Conservation (phyloP, 2,888 invertebrate genomes). For the Maniola hyperantus region DNA sequence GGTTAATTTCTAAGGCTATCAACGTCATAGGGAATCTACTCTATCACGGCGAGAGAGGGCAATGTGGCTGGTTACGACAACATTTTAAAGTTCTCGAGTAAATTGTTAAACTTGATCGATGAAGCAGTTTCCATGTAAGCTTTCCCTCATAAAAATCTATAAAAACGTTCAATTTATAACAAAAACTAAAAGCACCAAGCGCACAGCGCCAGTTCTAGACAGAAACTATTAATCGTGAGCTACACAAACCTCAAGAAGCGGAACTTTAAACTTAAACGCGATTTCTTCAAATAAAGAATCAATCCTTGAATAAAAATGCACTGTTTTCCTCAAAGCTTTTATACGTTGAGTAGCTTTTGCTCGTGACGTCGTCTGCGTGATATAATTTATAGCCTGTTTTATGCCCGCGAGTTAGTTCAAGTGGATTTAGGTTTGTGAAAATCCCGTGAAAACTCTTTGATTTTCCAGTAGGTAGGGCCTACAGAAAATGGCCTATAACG, state of each 20-base stretch:
- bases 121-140: conserved; percentile 22
- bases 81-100: conserved; percentile 12
- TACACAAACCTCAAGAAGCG: conserved; percentile 19
- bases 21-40: neutral
- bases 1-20: neutral
- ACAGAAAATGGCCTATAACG: too few species aligned
- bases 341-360: neutral
- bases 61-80: neutral
- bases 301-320: conserved; percentile 25
- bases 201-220: conserved; percentile 30
- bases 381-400: too few species aligned
- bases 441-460: too few species aligned
- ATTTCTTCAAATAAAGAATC: conserved; percentile 18
- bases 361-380: too few species aligned
- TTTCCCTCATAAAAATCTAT: conserved; percentile 27
- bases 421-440: too few species aligned
- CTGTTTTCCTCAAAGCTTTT: conserved; percentile 54
- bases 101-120: conserved; percentile 28
- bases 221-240: conserved; percentile 34
- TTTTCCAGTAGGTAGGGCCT: too few species aligned
- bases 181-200: conserved; percentile 32
- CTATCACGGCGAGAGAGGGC: neutral
- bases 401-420: too few species aligned
- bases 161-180: conserved; percentile 34
- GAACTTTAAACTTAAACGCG: conserved; percentile 17